Percentiles rank a stretch among this genome's conserved stretches.
Evolutionary conservation across 2,888 invertebrate species (phyloP).

Genomic region (Sphecodes monilicornis): DNA sequence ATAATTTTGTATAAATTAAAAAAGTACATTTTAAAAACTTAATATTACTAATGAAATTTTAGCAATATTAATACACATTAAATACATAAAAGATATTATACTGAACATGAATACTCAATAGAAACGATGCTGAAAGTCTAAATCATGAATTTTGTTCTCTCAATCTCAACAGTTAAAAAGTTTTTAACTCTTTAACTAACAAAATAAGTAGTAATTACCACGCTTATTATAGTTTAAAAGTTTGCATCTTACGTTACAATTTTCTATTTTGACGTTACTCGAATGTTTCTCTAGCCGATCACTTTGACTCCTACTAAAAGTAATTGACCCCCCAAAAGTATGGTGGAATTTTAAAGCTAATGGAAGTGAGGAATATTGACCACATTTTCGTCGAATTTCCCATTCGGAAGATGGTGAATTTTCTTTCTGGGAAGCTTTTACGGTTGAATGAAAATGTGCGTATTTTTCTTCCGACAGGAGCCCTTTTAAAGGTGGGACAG

Average conservation of each 20-base stretch:
- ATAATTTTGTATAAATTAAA: too few species aligned
- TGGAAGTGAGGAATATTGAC: not conserved
- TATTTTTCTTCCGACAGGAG: constrained; percentile 1
- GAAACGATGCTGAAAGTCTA: too few species aligned
- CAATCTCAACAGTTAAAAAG: too few species aligned
- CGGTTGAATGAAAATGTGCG: constrained; percentile 7
- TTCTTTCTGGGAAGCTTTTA: constrained; percentile 19
- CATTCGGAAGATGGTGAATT: constrained; percentile 3
- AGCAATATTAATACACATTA: too few species aligned
- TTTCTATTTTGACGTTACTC: not conserved
- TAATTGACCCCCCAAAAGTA: not conserved
- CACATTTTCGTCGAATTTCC: constrained; percentile 14
- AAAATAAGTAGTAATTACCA: not conserved
- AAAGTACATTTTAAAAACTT: too few species aligned
- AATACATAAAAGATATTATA: too few species aligned
- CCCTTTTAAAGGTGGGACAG: not conserved
- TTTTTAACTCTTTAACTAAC: too few species aligned
- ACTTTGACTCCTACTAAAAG: not conserved
- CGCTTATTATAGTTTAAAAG: not conserved
- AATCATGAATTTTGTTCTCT: too few species aligned
- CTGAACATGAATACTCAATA: too few species aligned
- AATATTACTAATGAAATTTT: too few species aligned
- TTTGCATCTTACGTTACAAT: too few species aligned
- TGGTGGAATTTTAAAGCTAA: constrained; percentile 12
- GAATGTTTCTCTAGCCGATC: not conserved